Evolutionary conservation across 2,113 vertebrate genomes (phyloP).

Genomic region (Prolemur simus): DNA sequence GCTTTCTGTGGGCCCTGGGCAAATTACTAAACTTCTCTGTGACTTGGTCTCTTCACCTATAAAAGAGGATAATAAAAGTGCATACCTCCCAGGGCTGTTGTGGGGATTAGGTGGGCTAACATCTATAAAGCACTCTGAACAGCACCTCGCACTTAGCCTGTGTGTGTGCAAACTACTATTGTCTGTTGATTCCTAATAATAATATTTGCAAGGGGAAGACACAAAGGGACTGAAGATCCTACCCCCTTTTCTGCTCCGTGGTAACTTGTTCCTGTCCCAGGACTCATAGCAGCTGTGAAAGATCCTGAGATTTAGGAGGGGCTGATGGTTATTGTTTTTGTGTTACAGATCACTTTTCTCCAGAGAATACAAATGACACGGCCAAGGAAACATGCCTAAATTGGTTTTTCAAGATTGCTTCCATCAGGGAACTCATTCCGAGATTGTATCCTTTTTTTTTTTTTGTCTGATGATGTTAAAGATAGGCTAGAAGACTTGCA

Average conservation of each 20-base stretch:
- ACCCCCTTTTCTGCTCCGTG: neutral
- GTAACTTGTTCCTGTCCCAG: neutral
- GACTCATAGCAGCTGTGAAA: neutral
- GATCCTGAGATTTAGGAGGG: neutral
- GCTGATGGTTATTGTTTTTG: neutral
- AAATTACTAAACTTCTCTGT: neutral
- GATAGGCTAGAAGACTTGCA: neutral
- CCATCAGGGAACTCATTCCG: slow-evolving; percentile 97
- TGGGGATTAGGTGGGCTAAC: neutral
- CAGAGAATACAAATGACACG: slow-evolving; percentile 93
- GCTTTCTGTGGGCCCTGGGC: neutral
- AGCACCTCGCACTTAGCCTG: neutral
- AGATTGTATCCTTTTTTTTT: slow-evolving; percentile 92
- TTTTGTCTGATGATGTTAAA: slow-evolving; percentile 7
- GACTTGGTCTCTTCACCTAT: neutral
- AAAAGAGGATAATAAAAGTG: neutral
- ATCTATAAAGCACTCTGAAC: neutral
- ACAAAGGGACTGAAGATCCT: neutral
- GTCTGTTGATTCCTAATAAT: neutral
- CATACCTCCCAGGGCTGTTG: accelerated
- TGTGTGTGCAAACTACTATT: neutral
- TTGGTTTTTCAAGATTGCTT: slow-evolving; percentile 99
- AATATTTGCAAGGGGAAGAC: neutral
- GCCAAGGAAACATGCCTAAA: slow-evolving; percentile 99
- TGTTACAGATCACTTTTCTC: slow-evolving; percentile 91